Percentiles rank a stretch among this genome's conserved stretches.
Evolutionary conservation across 2,113 vertebrate species (phyloP).

Genomic region (Anolis sagrei): DNA sequence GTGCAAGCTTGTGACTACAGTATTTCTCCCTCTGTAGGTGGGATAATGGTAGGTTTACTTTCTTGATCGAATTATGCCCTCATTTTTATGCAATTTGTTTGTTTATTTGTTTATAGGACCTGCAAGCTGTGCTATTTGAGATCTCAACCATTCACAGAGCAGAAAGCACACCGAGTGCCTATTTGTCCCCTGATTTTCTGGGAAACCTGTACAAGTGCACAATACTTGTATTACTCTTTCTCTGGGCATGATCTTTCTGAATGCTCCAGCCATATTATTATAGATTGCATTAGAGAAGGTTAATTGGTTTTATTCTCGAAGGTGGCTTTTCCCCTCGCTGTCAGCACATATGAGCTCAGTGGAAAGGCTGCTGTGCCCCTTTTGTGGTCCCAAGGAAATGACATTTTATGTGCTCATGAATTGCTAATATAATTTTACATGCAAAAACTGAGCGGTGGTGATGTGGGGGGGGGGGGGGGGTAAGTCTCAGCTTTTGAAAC

Average conservation of each 20-base stretch:
- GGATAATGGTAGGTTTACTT: conserved; percentile 12
- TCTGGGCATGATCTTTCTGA: background rate
- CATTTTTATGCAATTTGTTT: background rate
- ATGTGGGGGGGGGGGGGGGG: background rate
- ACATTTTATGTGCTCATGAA: conserved; percentile 23
- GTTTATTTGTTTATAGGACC: background rate
- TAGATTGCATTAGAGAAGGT: conserved; percentile 22
- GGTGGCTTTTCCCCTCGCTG: background rate
- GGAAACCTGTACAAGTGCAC: background rate
- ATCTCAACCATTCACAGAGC: background rate
- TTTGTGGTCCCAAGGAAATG: conserved; percentile 18
- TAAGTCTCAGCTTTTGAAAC: background rate
- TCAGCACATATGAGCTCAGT: conserved; percentile 26
- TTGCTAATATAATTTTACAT: conserved; percentile 17
- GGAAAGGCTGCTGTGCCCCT: background rate
- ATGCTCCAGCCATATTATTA: background rate
- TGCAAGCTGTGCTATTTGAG: background rate
- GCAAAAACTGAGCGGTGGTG: conserved; percentile 5
- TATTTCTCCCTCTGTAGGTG: background rate
- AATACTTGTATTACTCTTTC: background rate
- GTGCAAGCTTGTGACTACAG: background rate
- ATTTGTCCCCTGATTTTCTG: conserved; percentile 27
- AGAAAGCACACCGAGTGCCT: background rate
- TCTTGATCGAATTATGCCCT: conserved; percentile 1
- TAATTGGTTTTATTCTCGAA: conserved; percentile 28